Base-by-base conservation (phyloP, 2,888 invertebrate genomes). In the Ceraclea dissimilis region DNA sequence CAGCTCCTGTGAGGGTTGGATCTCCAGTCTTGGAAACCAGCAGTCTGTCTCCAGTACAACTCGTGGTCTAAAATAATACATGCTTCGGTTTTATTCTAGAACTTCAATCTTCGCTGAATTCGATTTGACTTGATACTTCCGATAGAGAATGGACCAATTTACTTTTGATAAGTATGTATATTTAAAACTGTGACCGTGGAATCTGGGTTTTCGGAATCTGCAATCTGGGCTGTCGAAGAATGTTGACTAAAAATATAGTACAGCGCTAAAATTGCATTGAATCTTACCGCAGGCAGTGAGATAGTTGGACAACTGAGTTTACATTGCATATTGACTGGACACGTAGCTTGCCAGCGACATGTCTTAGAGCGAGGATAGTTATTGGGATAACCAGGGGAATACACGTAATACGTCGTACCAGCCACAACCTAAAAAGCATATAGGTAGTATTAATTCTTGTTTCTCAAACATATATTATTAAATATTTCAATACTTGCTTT, bases 21-120 rank as follows among this genome's bases (percentile, higher is more conserved):
- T 79, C 73, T 0, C 82, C 83, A 1, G 67, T 71, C 44, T 64
- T 69, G 2, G 82, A 82, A 46, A 85, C 66, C 17, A 75, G 62
- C 1, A 84, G 52, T 0, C 70, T 70, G 61, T 83, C 83, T 22
- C 65, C 20, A 0, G 56, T 50, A 60, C 84, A 84, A 1, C 68
- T 65, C 0, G 52, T 0, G 1, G 72, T 67, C 83, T 84, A 67
- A 50, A 46, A 46, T 16, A 10, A 6, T 26, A n/a, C 10, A 26
- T 26, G n/a, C 26, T 26, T 26, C 26, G 10, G 26, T 26, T 26
- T 10, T 26, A 26, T 26, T 26, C 10, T 26, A 26, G 5, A 26
- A 6, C 4, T 26, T 10, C 26, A 26, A 26, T 6, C 10, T 26
- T 26, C 26, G 10, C 10, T 26, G 26, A 6, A 26, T 26, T 26